Percentiles rank a stretch among this genome's conserved stretches.
Conservation (phyloP, 2,113 vertebrate species). For the Isurus oxyrinchus region DNA sequence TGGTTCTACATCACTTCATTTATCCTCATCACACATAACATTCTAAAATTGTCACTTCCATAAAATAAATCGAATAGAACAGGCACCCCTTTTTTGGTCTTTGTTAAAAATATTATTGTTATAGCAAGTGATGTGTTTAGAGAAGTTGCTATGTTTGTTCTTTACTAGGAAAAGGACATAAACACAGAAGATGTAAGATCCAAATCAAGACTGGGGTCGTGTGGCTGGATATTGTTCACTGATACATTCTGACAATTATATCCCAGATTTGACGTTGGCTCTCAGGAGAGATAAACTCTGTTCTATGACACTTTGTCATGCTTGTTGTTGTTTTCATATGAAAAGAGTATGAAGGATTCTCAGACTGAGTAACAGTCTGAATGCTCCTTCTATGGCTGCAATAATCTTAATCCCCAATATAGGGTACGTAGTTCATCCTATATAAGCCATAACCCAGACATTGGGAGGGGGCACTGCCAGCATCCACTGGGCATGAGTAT, state of each 20-base stretch:
- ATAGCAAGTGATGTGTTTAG: neutral
- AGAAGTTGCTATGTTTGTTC: neutral
- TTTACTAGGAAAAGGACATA: slow-evolving; percentile 7
- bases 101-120: neutral
- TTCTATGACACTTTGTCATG: neutral
- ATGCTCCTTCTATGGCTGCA: neutral
- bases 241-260: neutral
- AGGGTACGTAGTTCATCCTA: neutral
- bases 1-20: neutral
- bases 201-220: neutral
- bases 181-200: neutral
- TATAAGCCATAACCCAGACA: neutral
- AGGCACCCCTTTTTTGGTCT: neutral
- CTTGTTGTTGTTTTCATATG: slow-evolving; percentile 4
- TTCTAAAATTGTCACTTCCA: neutral
- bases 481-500: too few species aligned
- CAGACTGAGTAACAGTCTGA: neutral
- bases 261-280: neutral
- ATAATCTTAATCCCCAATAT: neutral
- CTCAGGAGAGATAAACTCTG: neutral
- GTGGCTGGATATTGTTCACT: neutral
- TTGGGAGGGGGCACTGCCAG: neutral
- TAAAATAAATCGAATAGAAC: neutral
- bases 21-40: neutral
- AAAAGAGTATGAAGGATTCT: neutral